Conservation (phyloP, 2,113 vertebrate genomes). For the Cyphomyrus plagiostoma region DNA sequence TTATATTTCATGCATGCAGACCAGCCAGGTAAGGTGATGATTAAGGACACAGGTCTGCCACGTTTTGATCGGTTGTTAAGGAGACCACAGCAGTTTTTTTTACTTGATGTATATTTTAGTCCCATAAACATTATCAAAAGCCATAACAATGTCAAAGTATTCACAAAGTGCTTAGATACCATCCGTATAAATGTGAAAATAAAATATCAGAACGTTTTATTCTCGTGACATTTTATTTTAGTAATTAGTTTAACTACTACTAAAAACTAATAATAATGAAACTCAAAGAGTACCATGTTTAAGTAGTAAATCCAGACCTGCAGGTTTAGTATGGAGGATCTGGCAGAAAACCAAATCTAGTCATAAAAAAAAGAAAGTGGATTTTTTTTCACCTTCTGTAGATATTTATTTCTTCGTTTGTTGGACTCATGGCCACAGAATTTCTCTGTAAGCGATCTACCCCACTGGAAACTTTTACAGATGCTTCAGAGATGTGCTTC, state of each 20-base stretch:
- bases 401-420: not conserved
- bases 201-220: not conserved
- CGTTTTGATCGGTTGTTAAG: not conserved
- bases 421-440: not conserved
- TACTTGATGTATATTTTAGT: not conserved
- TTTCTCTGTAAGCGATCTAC: not conserved
- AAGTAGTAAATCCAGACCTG: not conserved
- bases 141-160: not conserved
- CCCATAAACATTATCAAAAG: not conserved
- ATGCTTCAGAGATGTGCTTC: not conserved
- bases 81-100: not conserved
- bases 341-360: not conserved
- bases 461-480: not conserved
- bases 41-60: not conserved
- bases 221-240: not conserved
- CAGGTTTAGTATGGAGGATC: not conserved
- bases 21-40: not conserved
- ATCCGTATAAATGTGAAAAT: not conserved
- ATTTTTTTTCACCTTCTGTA: not conserved
- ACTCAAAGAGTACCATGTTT: not conserved
- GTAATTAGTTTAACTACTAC: slow-evolving; percentile 1
- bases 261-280: not conserved
- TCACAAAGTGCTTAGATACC: not conserved
- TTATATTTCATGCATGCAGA: not conserved
- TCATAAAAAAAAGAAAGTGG: not conserved